Conservation (phyloP, 2,888 invertebrate genomes). For the Nomada ruficornis region DNA sequence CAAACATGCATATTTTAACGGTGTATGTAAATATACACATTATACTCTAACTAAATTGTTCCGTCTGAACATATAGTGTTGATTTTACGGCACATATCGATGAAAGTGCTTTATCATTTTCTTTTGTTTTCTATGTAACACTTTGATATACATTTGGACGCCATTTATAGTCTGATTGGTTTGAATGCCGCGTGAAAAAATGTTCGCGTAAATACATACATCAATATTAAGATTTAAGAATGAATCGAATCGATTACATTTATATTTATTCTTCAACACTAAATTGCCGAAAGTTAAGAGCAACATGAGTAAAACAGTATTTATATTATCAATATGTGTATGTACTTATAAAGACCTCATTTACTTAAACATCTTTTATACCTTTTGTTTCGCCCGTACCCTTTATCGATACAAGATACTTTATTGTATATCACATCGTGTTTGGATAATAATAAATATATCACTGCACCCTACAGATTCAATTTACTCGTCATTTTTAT, state of each 20-base stretch:
- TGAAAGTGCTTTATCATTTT: not conserved
- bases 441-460: conserved; percentile 29
- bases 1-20: not conserved
- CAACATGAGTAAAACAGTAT: not conserved
- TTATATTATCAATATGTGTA: conserved; percentile 4
- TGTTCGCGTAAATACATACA: not conserved
- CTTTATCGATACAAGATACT: not conserved
- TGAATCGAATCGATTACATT: not conserved
- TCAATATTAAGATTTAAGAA: not conserved
- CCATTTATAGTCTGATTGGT: not conserved
- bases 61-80: not conserved
- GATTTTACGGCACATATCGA: no score
- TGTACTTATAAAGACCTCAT: not conserved
- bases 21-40: conserved; percentile 7
- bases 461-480: not conserved
- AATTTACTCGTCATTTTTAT: not conserved
- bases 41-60: not conserved
- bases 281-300: not conserved
- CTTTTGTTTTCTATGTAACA: not conserved
- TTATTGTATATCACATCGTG: conserved; percentile 10
- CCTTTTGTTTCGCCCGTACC: not conserved
- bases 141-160: not conserved
- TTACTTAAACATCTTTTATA: not conserved
- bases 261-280: not conserved
- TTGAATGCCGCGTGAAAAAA: no score